Evolutionary conservation across 1,140 invertebrate species (phyloP).

Genomic region (Anagrus nilaparvatae): DNA sequence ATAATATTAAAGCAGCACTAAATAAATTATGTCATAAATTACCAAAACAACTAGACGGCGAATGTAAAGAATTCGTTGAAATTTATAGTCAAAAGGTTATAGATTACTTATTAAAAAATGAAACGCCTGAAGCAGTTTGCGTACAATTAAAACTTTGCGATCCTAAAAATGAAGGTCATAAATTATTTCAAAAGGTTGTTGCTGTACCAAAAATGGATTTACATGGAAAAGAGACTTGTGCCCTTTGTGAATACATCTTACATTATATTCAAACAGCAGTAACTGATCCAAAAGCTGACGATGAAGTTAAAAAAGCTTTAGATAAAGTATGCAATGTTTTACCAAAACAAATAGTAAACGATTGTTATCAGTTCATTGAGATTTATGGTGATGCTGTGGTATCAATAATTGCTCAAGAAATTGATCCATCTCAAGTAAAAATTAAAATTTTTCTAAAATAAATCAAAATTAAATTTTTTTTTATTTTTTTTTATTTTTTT

Average conservation of each 20-base stretch:
- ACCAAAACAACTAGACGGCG: conserved; percentile 46
- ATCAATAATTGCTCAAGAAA: conserved; percentile 65
- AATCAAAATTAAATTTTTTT: background rate
- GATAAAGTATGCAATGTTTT: conserved; percentile 60
- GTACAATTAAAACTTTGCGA: conserved; percentile 61
- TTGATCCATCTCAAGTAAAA: conserved; percentile 63
- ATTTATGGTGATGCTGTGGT: conserved; percentile 68
- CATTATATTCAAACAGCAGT: conserved; percentile 67
- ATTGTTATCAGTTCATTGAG: conserved; percentile 75
- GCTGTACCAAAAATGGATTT: conserved; percentile 19
- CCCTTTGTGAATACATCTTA: conserved; percentile 72
- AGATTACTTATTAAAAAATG: conserved; percentile 64
- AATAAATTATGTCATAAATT: conserved; percentile 64
- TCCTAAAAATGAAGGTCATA: no score
- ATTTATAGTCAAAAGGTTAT: conserved; percentile 64
- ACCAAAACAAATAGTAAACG: conserved; percentile 49
- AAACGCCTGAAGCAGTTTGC: conserved; percentile 69
- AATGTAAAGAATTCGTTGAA: conserved; percentile 71
- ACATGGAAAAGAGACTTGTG: conserved; percentile 48
- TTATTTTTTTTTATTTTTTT: conserved; percentile 26
- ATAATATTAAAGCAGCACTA: conserved; percentile 53
- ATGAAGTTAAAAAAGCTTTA: conserved; percentile 53
- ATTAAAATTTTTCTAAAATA: no score
- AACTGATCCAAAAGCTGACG: conserved; percentile 56
- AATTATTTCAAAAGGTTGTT: background rate